Evolutionary conservation across 92 coral and sea anemone species (phyloP), one percentile per base, ranked within the genome.

Genomic region (Montipora capitata): DNA sequence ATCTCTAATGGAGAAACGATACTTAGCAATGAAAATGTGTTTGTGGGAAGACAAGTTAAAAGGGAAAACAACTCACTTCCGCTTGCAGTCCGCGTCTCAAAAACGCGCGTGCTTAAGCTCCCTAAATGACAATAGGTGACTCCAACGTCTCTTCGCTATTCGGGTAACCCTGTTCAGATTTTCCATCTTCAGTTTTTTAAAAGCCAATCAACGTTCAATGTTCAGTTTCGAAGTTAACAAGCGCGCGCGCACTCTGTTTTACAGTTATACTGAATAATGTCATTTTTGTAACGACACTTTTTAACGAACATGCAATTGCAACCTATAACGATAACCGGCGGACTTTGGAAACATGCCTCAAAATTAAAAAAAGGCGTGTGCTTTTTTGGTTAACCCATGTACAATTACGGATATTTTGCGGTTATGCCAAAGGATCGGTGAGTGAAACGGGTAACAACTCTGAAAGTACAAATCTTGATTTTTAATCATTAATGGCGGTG

Each of bases 161-260:
- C 63, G 14, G 63, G 63, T 11, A 57, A 57, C 63, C 63, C 15
- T 57, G 63, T 57, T 57, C 63, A 57, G 63, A 57, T 57, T 57
- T 57, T 57, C 63, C 15, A 57, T 57, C 63, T 57, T 57, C 13
- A 57, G 63, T 57, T 4, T 4, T 57, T 57, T 57, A 11, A 57
- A 57, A 57, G 63, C 63, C 63, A 57, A 57, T 57, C 63, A 57
- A 57, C 63, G 63, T 57, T 57, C 63, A 57, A 57, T 9, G 63
- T 11, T 57, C 63, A 57, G 63, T 57, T 57, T 57, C 9, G 6
- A 57, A 57, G 63, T 57, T 57, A 57, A 57, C 9, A 57, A 57
- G 63, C 63, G 63, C 9, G n/a, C n/a, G 16, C 63, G 9, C 63
- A 57, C 63, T 57, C 63, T 57, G 9, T 57, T 57, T 57, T 57